These are phyloP conservation scores for Clarias platycephalus DNA, from an alignment of 2,797 vertebrate species.

Conservation along the genomic window DNA sequence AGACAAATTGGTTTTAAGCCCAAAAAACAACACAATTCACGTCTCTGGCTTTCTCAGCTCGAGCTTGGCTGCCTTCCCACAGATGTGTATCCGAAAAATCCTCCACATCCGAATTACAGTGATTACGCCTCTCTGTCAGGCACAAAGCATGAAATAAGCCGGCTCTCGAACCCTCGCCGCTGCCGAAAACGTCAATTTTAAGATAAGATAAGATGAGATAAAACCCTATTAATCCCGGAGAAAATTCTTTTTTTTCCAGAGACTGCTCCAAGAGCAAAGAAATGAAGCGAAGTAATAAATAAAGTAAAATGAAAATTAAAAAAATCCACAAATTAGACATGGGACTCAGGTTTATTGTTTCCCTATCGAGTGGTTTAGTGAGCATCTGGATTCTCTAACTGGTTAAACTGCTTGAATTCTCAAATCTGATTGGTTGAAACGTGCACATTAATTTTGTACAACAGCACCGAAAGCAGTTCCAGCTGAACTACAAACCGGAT, in stretches of 20 bases:
- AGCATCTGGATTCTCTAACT: neutral
- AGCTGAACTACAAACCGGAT: neutral
- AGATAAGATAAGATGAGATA: too few relatives aligned
- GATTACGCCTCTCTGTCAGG: neutral
- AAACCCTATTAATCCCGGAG: too few relatives aligned
- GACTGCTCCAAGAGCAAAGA: too few relatives aligned
- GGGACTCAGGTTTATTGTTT: neutral
- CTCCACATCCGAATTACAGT: neutral
- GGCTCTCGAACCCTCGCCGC: neutral
- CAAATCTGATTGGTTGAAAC: neutral
- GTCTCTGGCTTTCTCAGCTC: neutral
- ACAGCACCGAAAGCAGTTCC: neutral
- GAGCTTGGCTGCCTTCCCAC: neutral
- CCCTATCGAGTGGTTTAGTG: neutral
- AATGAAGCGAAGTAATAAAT: too few relatives aligned
- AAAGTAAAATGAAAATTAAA: too few relatives aligned
- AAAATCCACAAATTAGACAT: too few relatives aligned
- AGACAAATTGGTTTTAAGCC: conserved; percentile 2
- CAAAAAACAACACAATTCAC: neutral
- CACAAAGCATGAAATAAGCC: conserved; percentile 4
- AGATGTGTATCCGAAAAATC: conserved; percentile 6
- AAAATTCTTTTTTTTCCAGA: too few relatives aligned
- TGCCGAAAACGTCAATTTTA: neutral
- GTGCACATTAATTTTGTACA: neutral
- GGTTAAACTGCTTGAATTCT: neutral